Evolutionary conservation across 2,888 invertebrate genomes (phyloP).

Genomic region (Tineola bisselliella): DNA sequence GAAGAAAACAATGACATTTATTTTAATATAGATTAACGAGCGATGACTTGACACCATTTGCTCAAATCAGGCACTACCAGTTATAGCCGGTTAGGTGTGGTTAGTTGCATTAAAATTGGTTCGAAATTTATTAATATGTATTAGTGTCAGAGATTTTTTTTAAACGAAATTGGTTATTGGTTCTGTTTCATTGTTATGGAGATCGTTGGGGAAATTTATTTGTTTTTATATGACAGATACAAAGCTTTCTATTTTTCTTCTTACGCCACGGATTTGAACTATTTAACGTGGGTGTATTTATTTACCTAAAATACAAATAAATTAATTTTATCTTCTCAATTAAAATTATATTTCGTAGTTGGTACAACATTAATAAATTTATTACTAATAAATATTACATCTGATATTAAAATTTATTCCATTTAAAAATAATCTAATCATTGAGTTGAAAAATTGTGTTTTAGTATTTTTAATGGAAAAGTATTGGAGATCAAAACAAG

Average conservation of each 20-base stretch:
- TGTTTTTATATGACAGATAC: conserved; percentile 27
- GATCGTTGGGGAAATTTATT: conserved; percentile 37
- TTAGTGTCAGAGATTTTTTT: conserved; percentile 44
- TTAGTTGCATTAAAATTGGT: conserved; percentile 49
- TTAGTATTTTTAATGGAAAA: too few relatives aligned
- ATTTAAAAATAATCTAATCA: too few relatives aligned
- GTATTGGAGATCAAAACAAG: background rate
- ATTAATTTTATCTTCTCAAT: conserved; percentile 10
- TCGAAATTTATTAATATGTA: conserved; percentile 55
- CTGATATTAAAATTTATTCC: too few relatives aligned
- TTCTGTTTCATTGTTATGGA: conserved; percentile 48
- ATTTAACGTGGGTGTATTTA: conserved; percentile 10
- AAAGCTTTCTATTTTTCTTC: conserved; percentile 6
- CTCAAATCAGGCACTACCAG: conserved; percentile 27
- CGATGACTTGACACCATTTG: conserved; percentile 58
- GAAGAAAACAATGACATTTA: conserved; percentile 58
- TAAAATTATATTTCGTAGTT: conserved; percentile 4
- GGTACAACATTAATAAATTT: background rate
- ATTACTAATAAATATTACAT: background rate
- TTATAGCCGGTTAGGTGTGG: conserved; percentile 21
- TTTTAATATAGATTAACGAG: conserved; percentile 65
- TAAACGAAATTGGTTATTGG: conserved; percentile 57
- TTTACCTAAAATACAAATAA: conserved; percentile 8
- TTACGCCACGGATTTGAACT: background rate
- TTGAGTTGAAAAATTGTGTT: too few relatives aligned